Evolutionary conservation across 2,888 invertebrate species (phyloP), one percentile per base, ranked within the genome.

Genomic region (Ommatoiulus sabulosus): DNA sequence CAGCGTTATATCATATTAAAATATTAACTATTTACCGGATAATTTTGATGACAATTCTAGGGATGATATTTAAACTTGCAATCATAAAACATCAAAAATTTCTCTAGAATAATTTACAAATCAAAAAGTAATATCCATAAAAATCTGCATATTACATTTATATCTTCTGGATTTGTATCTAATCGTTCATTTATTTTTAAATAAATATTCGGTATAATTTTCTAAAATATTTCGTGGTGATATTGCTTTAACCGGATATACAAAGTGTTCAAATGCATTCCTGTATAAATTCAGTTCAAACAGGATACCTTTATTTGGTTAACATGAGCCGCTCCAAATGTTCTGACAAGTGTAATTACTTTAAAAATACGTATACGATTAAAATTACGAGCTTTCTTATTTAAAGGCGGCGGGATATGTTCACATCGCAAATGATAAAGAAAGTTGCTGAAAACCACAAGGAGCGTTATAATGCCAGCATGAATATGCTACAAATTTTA

Each of bases 391-490:
- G 20, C n/a, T 24, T 72, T 72, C 20, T 24, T 24, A 20, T 72
- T 24, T 24, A 72, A 72, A 72, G 72, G 24, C 72, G 72, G 20
- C 20, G 46, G 17, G n/a, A 15, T 52, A 15, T 17, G 52, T 52
- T 52, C 52, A 24, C 20, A 24, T 6, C 17, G 63, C n/a, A 63
- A 63, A 24, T 72, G 20, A 24, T 72, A 20, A 72, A 12, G 80
- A 80, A 80, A 80, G 20, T 12, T 80, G 80, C 8, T 80, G 12
- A 80, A 80, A 80, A 80, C 80, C 35, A 80, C 35, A 43, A 80
- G 35, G 35, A 80, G 10, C 80, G 24, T 80, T 80, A 80, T 12
- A 35, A n/a, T n/a, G 80, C 35, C 80, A 43, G 15, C 10, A 15
- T 12, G 35, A 80, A 43, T 24, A 80, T 80, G 15, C 8, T 80